Evolutionary conservation across 2,113 vertebrate genomes (phyloP).

Genomic region (Neodon shergylaensis): DNA sequence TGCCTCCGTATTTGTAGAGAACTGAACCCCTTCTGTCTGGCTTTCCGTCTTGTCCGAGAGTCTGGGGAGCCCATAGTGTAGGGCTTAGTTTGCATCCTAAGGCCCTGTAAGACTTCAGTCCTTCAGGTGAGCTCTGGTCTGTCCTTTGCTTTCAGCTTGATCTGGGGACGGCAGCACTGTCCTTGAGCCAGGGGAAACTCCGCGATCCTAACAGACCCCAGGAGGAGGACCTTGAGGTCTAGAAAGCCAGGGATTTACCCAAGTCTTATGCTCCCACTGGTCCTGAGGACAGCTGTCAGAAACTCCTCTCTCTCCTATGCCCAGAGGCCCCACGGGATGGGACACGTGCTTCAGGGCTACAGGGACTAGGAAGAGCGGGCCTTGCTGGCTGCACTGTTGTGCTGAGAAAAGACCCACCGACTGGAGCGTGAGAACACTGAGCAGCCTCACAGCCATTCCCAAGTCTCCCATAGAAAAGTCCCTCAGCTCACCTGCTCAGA

Average conservation of each 20-base stretch:
- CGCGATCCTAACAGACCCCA: background rate
- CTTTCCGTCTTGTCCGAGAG: background rate
- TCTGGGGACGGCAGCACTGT: background rate
- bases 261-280: background rate
- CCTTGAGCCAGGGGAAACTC: background rate
- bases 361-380: background rate
- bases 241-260: background rate
- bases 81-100: background rate
- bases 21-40: background rate
- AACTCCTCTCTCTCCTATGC: background rate
- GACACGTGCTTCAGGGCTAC: background rate
- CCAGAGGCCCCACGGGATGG: background rate
- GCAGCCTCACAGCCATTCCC: background rate
- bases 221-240: background rate
- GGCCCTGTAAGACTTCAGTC: background rate
- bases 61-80: background rate
- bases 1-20: constrained; percentile 8
- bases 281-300: background rate
- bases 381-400: constrained; percentile 38
- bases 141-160: background rate
- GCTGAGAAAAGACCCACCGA: background rate
- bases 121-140: background rate
- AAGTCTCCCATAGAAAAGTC: constrained; percentile 79
- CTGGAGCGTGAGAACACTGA: too few relatives aligned
- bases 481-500: constrained; percentile 80